phyloP scores from a whole-genome alignment of 2,113 vertebrate species.

The Corvus moneduloides region DNA sequence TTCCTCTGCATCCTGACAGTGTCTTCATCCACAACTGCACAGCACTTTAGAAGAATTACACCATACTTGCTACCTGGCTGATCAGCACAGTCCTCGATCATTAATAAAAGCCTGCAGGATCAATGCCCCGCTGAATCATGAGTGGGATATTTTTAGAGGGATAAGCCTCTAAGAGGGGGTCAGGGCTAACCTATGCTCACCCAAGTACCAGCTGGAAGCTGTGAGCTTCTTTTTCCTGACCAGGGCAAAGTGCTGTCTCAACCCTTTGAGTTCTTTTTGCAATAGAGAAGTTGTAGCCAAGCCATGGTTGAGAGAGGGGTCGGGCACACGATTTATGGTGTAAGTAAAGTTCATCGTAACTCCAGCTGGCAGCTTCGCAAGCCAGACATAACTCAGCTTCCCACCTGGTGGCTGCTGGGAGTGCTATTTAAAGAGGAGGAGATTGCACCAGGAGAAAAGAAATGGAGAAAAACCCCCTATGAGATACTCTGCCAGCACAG shows the following conservation, averaged over 20 bases:
- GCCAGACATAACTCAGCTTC: not conserved
- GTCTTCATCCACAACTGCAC: not conserved
- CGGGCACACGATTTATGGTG: not conserved
- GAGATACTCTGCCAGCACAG: not conserved
- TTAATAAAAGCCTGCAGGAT: not conserved
- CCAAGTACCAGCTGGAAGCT: not conserved
- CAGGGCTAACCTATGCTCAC: not conserved
- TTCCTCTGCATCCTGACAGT: not conserved
- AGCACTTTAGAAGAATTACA: constrained; percentile 5
- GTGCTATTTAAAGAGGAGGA: not conserved
- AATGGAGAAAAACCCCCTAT: not conserved
- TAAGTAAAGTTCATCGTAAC: not conserved
- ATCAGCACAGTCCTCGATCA: not conserved
- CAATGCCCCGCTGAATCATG: not conserved
- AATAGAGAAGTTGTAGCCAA: not conserved
- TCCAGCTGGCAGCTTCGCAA: not conserved
- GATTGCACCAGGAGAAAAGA: not conserved
- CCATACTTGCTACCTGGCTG: not conserved
- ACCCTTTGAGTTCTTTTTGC: rapidly evolving
- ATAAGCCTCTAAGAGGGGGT: not conserved
- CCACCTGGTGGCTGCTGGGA: not conserved
- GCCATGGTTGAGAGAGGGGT: not conserved
- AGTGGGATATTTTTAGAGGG: not conserved
- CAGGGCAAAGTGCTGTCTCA: not conserved
- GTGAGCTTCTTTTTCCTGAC: not conserved